Percentiles rank a stretch among this genome's conserved stretches.
Evolutionary conservation across 2,113 vertebrate species (phyloP).

Genomic region (Fulmarus glacialis): DNA sequence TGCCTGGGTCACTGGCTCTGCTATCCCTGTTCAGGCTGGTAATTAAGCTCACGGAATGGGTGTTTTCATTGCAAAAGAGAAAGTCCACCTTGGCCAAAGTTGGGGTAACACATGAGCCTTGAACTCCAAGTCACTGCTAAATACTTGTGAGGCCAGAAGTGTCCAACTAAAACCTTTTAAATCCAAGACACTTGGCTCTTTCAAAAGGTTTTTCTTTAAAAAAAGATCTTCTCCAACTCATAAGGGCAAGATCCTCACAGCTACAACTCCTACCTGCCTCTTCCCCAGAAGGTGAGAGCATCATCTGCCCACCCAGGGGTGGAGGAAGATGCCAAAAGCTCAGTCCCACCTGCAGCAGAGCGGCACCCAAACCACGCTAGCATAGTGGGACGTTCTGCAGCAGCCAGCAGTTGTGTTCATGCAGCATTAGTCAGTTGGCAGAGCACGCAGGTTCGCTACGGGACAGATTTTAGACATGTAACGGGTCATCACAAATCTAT

Average conservation of each 20-base stretch:
- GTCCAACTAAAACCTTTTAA: background rate
- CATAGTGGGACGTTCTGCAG: background rate
- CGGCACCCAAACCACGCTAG: accelerated
- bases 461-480: background rate
- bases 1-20: background rate
- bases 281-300: background rate
- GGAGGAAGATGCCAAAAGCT: background rate
- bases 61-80: background rate
- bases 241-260: background rate
- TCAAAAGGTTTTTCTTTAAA: background rate
- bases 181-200: background rate
- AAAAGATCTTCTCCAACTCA: background rate
- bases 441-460: accelerated
- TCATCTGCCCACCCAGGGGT: background rate
- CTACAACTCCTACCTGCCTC: background rate
- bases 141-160: accelerated
- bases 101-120: background rate
- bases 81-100: background rate
- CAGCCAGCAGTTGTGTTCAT: background rate
- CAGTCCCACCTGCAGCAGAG: background rate
- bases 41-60: background rate
- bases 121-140: background rate
- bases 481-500: accelerated
- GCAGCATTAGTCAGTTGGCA: accelerated
- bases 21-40: background rate